Evolutionary conservation across 2,888 invertebrate genomes (phyloP).

Genomic region (Anthrax anthrax): DNA sequence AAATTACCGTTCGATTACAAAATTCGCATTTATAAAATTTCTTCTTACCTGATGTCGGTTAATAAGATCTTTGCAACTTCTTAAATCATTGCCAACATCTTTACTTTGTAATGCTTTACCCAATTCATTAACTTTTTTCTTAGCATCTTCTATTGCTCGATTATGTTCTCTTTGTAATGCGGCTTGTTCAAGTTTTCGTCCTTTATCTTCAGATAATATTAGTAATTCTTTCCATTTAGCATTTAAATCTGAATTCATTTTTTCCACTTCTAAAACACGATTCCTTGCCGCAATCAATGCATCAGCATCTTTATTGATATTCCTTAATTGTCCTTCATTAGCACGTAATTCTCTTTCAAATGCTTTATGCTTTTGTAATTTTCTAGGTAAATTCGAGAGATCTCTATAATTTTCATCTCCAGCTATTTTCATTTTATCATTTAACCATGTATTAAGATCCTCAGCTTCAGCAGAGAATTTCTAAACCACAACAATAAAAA

Average conservation of each 20-base stretch:
- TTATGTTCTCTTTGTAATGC: conserved; percentile 65
- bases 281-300: conserved; percentile 56
- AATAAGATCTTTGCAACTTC: conserved; percentile 80
- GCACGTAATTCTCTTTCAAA: conserved; percentile 90
- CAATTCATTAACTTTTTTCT: conserved; percentile 72
- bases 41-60: conserved; percentile 64
- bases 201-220: conserved; percentile 46
- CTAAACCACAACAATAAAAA: not conserved
- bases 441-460: conserved; percentile 79
- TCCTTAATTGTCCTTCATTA: conserved; percentile 81
- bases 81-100: conserved; percentile 75
- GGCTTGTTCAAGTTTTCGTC: conserved; percentile 69
- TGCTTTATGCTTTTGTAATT: conserved; percentile 91
- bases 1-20: not conserved
- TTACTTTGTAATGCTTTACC: conserved; percentile 62
- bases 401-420: conserved; percentile 88
- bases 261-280: conserved; percentile 52
- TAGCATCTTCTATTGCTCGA: conserved; percentile 77
- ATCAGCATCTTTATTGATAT: conserved; percentile 52
- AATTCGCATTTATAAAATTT: conserved; percentile 30
- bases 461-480: conserved; percentile 86
- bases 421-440: conserved; percentile 81
- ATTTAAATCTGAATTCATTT: conserved; percentile 54
- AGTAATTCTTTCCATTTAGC: conserved; percentile 63
- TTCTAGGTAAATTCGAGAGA: conserved; percentile 74